These are phyloP conservation scores for Cephalotes varians DNA, from an alignment of 2,888 invertebrate species.

Conservation along the genomic window DNA sequence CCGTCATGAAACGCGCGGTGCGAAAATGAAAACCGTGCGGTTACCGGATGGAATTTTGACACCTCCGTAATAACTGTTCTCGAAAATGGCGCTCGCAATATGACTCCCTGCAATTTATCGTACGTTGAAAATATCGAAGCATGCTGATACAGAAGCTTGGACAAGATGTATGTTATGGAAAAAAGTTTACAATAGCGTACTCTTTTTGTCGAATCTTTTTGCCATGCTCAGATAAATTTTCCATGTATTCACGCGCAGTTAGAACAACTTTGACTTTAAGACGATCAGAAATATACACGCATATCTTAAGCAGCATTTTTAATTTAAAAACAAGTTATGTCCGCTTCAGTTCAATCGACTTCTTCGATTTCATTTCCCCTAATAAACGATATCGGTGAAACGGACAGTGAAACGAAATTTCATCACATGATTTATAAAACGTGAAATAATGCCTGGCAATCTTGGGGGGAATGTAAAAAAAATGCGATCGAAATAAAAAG, in stretches of 20 bases:
- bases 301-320: background rate
- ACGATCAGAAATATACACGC: background rate
- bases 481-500: constrained; percentile 5
- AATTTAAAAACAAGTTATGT: background rate
- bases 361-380: background rate
- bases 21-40: constrained; percentile 12
- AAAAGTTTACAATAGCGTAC: background rate
- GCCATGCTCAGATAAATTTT: background rate
- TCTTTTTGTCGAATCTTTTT: background rate
- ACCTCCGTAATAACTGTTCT: constrained; percentile 18
- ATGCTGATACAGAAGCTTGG: background rate
- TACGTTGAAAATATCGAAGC: background rate
- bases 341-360: background rate
- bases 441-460: background rate
- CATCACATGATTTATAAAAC: background rate
- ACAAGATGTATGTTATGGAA: background rate
- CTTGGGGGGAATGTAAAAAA: background rate
- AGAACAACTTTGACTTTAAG: background rate
- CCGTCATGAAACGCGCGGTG: background rate
- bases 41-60: constrained; percentile 42
- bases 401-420: background rate
- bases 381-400: background rate
- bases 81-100: background rate
- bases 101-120: constrained; percentile 5
- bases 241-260: background rate